phyloP scores from a whole-genome alignment of 2,797 vertebrate species.

The Pangasius djambal region DNA sequence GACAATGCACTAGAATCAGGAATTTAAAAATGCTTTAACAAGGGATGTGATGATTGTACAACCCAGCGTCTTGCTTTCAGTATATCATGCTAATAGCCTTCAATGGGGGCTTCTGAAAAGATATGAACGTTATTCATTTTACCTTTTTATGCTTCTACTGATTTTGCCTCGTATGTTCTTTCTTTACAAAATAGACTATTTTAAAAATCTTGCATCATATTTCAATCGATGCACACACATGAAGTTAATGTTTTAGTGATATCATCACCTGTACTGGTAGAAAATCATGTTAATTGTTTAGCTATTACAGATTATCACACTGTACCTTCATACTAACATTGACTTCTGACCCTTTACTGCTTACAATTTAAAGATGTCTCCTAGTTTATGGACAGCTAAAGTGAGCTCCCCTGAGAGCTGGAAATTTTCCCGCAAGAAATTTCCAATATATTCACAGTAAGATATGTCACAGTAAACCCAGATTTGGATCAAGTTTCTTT shows the following conservation, averaged over 20 bases:
- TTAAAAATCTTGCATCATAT: neutral
- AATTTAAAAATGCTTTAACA: neutral
- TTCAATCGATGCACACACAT: neutral
- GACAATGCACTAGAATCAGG: neutral
- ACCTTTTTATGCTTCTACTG: neutral
- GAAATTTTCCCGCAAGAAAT: slow-evolving; percentile 80
- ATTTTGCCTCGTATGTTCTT: neutral
- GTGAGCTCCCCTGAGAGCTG: slow-evolving; percentile 80
- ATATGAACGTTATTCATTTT: neutral
- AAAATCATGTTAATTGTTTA: neutral
- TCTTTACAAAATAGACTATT: neutral
- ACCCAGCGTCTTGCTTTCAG: neutral
- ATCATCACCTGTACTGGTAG: neutral
- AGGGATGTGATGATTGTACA: neutral
- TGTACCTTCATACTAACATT: neutral
- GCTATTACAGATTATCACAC: neutral
- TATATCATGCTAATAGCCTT: neutral
- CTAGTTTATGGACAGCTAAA: slow-evolving; percentile 80
- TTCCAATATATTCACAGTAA: slow-evolving; percentile 86
- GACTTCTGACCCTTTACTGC: neutral
- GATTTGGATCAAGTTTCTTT: slow-evolving; percentile 81
- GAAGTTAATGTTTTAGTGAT: neutral
- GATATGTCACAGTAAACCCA: slow-evolving; percentile 93
- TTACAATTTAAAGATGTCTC: slow-evolving; percentile 81
- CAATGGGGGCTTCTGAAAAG: neutral